Base-by-base conservation (phyloP, 1,140 invertebrate species). In the Drosophila busckii region DNA sequence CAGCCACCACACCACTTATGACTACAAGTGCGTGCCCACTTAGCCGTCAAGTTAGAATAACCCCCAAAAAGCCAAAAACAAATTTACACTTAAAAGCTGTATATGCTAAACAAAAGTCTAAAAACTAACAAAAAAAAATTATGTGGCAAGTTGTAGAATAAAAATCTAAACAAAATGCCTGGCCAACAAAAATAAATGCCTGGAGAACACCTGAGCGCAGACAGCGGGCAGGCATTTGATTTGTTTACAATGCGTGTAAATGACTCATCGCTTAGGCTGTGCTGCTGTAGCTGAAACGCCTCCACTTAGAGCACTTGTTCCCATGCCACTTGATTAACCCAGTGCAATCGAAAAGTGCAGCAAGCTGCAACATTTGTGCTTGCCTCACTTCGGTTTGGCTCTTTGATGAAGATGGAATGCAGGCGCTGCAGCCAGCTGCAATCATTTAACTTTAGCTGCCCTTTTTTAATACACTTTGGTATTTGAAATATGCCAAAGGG, bases 321-420 rank as follows among this genome's bases (percentile, higher is more conserved):
- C 76, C 75, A 82, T 62, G 75, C 76, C 75, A 82, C 80, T 82
- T 82, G 75, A 82, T 73, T 53, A 70, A 62, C 62, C 58, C 46
- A 53, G 34, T 10, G 41, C 50, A 64, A 67, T 67, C 54, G 52
- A 66, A 62, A 37, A 53, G 50, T 63, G 53, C 29, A 25, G 68
- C 67, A 63, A n/a, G n/a, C n/a, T 76, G 52, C 66, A 60, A 56
- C 49, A 70, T 46, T 53, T 31, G 52, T 70, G 64, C 53, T 37
- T 53, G 38, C 45, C 48, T 25, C 26, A 20, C 15, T 60, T 28
- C 44, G 46, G 42, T n/a, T n/a, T n/a, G 46, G 44, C 53, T 65
- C 73, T 78, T 78, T 78, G 73, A 78, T 78, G 73, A 65, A 80
- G 73, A 80, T 61, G 73, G 73, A 68, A 71, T 75, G 63, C 56